Percentiles rank a stretch among this genome's conserved stretches.
These are phyloP conservation scores for Stegodyphus dumicola DNA, from an alignment of 1,140 invertebrate species.

Conservation along the genomic window DNA sequence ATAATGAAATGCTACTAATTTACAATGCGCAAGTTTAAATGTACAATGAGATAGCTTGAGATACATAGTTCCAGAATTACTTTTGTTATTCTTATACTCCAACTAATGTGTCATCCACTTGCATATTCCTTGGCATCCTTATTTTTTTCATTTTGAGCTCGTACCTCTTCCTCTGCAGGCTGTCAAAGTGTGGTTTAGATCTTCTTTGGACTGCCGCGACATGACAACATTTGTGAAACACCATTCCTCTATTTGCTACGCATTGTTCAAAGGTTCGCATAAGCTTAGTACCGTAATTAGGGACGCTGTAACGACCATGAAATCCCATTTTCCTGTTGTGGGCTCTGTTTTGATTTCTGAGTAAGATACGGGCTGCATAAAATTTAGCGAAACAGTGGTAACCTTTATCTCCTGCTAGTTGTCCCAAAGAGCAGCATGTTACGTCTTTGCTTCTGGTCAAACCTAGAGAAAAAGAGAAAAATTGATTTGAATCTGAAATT, in stretches of 20 bases:
- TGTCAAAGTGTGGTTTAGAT: conserved; percentile 42
- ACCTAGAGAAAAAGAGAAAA: no score
- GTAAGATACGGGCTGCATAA: conserved; percentile 62
- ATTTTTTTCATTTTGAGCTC: conserved; percentile 43
- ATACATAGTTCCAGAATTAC: background rate
- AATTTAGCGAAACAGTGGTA: conserved; percentile 66
- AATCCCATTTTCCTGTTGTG: conserved; percentile 64
- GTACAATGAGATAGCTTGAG: no score
- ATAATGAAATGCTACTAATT: no score
- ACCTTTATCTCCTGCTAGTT: conserved; percentile 66
- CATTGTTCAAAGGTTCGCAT: conserved; percentile 65
- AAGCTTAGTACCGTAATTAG: conserved; percentile 61
- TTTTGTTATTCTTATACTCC: background rate
- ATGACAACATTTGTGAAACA: conserved; percentile 66
- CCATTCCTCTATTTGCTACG: conserved; percentile 51
- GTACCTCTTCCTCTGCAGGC: conserved; percentile 26
- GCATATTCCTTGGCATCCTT: conserved; percentile 13
- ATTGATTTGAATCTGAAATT: no score
- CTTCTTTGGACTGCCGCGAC: conserved; percentile 60
- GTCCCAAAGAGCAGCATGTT: conserved; percentile 65
- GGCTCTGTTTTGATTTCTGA: conserved; percentile 65
- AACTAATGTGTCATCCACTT: conserved; percentile 4
- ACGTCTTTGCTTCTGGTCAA: conserved; percentile 44
- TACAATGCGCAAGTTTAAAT: no score
- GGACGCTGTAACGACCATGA: conserved; percentile 51